Evolutionary conservation across 2,888 invertebrate species (phyloP), one percentile per base, ranked within the genome.

Genomic region (Macrophya annulata): DNA sequence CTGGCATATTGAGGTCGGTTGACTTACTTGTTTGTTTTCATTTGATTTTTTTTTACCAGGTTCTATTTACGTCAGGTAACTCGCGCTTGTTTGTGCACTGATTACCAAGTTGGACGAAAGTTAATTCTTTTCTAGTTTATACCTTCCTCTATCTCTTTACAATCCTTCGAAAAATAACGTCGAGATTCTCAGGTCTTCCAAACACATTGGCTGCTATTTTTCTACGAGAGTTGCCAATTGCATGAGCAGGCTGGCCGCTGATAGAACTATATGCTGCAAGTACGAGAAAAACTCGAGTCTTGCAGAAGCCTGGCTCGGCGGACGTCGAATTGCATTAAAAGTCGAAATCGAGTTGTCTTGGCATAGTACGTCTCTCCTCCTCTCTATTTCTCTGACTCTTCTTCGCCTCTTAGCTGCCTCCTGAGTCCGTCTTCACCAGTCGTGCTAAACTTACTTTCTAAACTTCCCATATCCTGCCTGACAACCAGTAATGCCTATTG

Each of bases 361-460:
- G 82, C 83, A 86, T 85, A 86, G 71, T 81, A 71, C 82, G 79
- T 51, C 37, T 85, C 85, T 85, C 77, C 85, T 86, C 88, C 86
- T 86, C 86, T 82, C 62, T 65, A 86, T 85, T 88, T 88, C 86
- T 86, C 88, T 86, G 45, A 21, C 12, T 88, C 88, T 86, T 86
- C 86, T 87, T 87, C 86, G 87, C 86, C 84, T 68, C 85, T 79
- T 79, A 74, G 31, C 72, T 55, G 84, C 81, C 40, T 84, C 74
- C 21, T 43, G 79, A 72, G 48, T 84, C 40, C 71, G 40, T 55
- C 77, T 31, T 79, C 81, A 74, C 86, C 68, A 62, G 59, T 59
- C 79, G 31, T 40, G 59, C 59, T 81, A 91, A 91, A 92, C 91
- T 92, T 92, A 92, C 92, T 92, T 90, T 90, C 84, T 89, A 86